phyloP scores from a whole-genome alignment of 2,888 invertebrate species.

The Drosophila vallismaia region DNA sequence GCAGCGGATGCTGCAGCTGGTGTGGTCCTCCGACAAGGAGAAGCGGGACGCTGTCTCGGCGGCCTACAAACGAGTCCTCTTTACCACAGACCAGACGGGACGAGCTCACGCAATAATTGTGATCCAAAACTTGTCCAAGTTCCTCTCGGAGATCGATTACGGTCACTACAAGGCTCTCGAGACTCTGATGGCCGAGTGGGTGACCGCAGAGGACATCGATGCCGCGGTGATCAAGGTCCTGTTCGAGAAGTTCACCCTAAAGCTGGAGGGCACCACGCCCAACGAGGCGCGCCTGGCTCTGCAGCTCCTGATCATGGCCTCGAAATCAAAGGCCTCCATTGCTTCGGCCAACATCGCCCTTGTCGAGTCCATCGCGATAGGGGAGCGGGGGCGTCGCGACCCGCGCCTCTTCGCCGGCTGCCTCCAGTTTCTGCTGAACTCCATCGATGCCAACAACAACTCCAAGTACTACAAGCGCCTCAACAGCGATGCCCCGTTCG shows the following conservation, averaged over 20 bases:
- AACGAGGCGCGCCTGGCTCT: conserved; percentile 90
- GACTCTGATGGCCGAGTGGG: conserved; percentile 87
- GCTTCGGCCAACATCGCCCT: conserved; percentile 89
- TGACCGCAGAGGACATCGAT: conserved; percentile 86
- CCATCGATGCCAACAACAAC: conserved; percentile 76
- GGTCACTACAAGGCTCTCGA: conserved; percentile 87
- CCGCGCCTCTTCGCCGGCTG: conserved; percentile 81
- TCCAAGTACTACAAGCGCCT: conserved; percentile 82
- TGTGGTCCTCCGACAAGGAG: conserved; percentile 92
- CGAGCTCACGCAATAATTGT: conserved; percentile 85
- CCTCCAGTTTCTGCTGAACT: conserved; percentile 80
- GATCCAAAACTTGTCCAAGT: conserved; percentile 86
- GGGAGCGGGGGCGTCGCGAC: conserved; percentile 81
- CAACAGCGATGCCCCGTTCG: conserved; percentile 72
- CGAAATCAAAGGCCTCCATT: conserved; percentile 87
- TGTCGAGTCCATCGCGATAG: conserved; percentile 89
- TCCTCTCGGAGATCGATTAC: conserved; percentile 85
- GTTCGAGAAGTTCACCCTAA: conserved; percentile 93
- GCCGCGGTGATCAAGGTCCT: conserved; percentile 87
- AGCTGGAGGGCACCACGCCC: conserved; percentile 88
- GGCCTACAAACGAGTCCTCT: conserved; percentile 87
- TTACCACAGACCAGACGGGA: conserved; percentile 82
- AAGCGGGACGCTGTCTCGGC: conserved; percentile 89
- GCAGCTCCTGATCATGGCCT: conserved; percentile 91
- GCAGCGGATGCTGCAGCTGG: conserved; percentile 90